phyloP scores from a whole-genome alignment of 2,113 vertebrate species.

The Cavia aperea region DNA sequence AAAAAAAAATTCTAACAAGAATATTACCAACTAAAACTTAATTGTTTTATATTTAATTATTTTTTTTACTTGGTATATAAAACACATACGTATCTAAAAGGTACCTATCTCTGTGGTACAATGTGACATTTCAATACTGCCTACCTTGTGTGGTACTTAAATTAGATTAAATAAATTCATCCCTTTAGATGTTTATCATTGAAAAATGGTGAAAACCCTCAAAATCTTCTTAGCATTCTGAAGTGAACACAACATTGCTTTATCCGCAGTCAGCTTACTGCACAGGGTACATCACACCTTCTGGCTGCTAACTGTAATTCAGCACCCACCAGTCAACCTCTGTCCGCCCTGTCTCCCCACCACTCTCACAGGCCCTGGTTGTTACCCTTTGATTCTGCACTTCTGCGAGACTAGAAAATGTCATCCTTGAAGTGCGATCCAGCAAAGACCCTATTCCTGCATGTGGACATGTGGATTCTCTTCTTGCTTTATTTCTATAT shows the following conservation, averaged over 20 bases:
- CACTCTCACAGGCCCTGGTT: background rate
- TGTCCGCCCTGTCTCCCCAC: no score
- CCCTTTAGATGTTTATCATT: background rate
- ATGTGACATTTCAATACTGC: no score
- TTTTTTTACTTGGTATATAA: background rate
- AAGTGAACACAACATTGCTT: background rate
- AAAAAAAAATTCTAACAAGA: background rate
- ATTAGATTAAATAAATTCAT: background rate
- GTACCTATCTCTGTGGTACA: background rate
- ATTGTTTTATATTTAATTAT: background rate
- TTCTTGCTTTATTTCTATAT: background rate
- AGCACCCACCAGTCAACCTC: accelerated
- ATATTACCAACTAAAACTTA: background rate
- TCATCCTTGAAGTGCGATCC: background rate
- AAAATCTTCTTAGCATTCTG: background rate
- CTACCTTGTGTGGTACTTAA: background rate
- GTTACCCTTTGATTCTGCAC: background rate
- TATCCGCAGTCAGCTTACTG: no score
- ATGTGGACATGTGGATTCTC: background rate
- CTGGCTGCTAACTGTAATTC: background rate
- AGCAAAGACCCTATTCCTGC: background rate
- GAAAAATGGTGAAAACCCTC: background rate
- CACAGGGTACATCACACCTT: no score
- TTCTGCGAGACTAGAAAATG: background rate
- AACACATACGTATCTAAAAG: background rate